Evolutionary conservation across 2,797 vertebrate genomes (phyloP).

Genomic region (Jordanella pulchra): DNA sequence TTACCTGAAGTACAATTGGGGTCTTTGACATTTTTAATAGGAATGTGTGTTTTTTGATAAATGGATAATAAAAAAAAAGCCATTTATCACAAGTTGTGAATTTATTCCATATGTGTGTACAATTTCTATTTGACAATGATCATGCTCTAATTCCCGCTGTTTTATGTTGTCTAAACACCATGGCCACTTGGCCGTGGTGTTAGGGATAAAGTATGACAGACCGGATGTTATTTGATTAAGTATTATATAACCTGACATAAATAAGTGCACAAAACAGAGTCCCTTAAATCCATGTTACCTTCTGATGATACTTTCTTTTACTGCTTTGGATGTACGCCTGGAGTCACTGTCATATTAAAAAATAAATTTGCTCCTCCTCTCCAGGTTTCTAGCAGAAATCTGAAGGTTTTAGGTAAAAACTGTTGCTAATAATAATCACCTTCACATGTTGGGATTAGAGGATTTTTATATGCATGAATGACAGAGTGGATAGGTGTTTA

Average conservation of each 20-base stretch:
- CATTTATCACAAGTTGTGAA: neutral
- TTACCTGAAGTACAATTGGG: neutral
- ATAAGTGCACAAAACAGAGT: no score
- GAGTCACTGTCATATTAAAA: neutral
- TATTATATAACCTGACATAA: no score
- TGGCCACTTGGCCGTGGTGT: no score
- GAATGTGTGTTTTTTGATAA: neutral
- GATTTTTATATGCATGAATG: neutral
- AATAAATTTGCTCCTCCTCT: neutral
- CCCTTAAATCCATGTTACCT: neutral
- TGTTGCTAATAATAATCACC: neutral
- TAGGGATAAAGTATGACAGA: no score
- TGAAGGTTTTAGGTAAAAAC: neutral
- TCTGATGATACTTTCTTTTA: neutral
- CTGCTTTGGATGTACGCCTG: neutral
- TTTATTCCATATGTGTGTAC: no score
- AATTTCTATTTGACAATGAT: no score
- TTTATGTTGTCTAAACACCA: no score
- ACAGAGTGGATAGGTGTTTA: neutral
- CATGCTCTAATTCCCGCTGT: no score
- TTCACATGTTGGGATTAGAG: neutral
- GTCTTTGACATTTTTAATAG: neutral
- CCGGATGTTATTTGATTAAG: no score
- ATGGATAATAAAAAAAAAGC: neutral
- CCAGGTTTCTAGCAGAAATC: neutral